Percentiles rank a stretch among this genome's conserved stretches.
Conservation (phyloP, 2,113 vertebrate genomes). For the Platysternon megacephalum region DNA sequence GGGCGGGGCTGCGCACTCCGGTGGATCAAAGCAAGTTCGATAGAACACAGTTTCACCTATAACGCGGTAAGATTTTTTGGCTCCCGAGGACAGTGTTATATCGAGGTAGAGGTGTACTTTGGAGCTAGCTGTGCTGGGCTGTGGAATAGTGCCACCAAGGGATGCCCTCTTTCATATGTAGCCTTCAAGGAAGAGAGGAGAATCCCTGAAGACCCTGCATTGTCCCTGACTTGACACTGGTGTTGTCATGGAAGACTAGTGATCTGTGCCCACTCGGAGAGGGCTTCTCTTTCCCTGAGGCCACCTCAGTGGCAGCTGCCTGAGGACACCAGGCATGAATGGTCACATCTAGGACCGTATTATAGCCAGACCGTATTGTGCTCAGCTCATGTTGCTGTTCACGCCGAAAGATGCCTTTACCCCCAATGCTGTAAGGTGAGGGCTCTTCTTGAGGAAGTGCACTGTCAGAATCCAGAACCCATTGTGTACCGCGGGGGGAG, state of each 20-base stretch:
- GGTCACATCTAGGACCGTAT: background rate
- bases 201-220: accelerated
- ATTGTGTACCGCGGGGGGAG: background rate
- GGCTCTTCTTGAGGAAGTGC: background rate
- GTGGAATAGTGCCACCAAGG: accelerated
- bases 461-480: background rate
- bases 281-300: background rate
- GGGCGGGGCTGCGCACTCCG: too few relatives aligned
- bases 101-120: too few relatives aligned
- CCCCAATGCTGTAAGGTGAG: accelerated
- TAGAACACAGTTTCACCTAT: too few relatives aligned
- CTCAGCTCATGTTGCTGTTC: background rate
- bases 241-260: accelerated
- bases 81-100: too few relatives aligned
- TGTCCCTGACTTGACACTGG: accelerated
- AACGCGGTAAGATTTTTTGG: too few relatives aligned
- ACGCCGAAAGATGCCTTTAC: accelerated
- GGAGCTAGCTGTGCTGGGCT: accelerated
- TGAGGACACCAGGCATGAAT: background rate
- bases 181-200: background rate
- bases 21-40: too few relatives aligned
- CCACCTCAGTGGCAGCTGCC: background rate
- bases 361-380: background rate
- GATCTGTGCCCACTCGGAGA: background rate
- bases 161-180: background rate